phyloP scores from a whole-genome alignment of 2,797 vertebrate genomes.

The Loriculus beryllinus region DNA sequence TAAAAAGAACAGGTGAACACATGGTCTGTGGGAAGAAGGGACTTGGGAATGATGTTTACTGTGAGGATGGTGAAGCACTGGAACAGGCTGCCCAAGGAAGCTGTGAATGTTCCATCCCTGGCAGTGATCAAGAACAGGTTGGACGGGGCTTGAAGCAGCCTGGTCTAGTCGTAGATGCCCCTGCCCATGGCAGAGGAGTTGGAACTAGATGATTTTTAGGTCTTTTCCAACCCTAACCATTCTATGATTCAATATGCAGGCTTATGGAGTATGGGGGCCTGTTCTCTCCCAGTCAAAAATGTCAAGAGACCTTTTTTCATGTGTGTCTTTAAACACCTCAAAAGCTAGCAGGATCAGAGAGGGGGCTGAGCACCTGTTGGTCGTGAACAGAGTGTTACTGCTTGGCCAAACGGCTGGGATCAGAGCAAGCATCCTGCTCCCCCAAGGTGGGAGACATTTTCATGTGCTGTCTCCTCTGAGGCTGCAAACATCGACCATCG shows the following conservation, averaged over 20 bases:
- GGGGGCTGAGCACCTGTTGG: neutral
- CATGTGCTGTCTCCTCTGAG: neutral
- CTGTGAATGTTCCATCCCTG: neutral
- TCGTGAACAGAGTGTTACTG: neutral
- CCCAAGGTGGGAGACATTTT: neutral
- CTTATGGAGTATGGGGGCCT: rapidly evolving
- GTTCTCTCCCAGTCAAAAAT: neutral
- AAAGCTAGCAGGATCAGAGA: neutral
- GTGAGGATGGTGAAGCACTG: neutral
- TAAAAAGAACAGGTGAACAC: neutral
- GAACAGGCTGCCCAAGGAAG: neutral
- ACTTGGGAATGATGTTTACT: neutral
- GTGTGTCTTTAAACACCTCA: neutral
- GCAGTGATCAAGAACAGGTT: neutral
- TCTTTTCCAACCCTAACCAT: neutral
- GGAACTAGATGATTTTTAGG: neutral
- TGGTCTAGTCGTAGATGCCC: neutral
- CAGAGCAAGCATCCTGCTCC: neutral
- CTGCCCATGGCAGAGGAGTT: neutral
- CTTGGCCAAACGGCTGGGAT: neutral
- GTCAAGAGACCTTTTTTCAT: neutral
- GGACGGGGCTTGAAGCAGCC: neutral
- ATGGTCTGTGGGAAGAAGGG: neutral
- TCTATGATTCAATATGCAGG: neutral
- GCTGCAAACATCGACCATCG: neutral